Conservation (phyloP, 2,113 vertebrate species). For the Ammospiza nelsoni region DNA sequence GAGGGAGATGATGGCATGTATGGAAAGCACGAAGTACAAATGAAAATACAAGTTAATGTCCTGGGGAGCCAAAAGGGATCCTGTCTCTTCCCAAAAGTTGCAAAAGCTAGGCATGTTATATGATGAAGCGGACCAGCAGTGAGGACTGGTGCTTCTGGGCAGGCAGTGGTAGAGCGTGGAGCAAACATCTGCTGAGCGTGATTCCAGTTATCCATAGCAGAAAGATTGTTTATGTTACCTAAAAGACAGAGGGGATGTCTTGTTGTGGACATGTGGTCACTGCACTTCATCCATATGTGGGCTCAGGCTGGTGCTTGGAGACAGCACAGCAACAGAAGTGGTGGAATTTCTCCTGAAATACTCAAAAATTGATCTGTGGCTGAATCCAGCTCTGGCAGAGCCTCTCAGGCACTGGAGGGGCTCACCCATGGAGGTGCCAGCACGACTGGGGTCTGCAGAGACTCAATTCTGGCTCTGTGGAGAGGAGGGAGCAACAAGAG, state of each 20-base stretch:
- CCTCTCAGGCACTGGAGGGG: accelerated
- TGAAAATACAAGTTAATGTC: neutral
- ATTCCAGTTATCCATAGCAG: neutral
- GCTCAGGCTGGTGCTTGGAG: neutral
- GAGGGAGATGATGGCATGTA: accelerated
- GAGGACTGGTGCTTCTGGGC: neutral
- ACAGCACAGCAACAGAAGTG: neutral
- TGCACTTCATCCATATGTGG: neutral
- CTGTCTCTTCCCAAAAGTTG: neutral
- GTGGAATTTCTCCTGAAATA: neutral
- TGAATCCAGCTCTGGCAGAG: neutral
- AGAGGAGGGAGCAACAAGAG: neutral
- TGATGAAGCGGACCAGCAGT: neutral
- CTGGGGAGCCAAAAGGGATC: neutral
- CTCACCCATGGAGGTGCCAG: accelerated
- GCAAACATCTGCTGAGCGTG: neutral
- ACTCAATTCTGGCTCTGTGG: neutral
- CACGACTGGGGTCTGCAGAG: neutral
- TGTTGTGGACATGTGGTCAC: neutral
- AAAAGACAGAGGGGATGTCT: neutral
- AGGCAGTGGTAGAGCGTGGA: neutral
- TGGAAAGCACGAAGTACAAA: neutral
- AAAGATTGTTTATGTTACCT: neutral
- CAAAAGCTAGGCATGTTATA: neutral
- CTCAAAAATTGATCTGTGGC: neutral